phyloP scores from a whole-genome alignment of 2,113 vertebrate species.

The Chaetops frenatus region DNA sequence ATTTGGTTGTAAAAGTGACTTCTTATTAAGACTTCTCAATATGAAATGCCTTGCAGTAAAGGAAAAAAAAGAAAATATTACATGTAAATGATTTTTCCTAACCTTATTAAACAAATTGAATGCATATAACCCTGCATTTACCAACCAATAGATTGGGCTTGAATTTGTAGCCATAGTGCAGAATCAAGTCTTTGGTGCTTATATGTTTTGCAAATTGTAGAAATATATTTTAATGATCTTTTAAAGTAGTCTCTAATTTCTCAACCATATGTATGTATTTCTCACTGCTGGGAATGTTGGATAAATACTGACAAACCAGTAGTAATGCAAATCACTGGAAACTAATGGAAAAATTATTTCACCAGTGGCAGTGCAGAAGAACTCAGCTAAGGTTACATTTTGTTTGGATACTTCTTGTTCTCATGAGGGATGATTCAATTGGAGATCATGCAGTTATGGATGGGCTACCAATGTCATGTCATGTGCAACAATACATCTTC shows the following conservation, averaged over 20 bases:
- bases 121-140: neutral
- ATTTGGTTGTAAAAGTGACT: neutral
- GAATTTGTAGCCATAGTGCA: neutral
- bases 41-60: neutral
- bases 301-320: neutral
- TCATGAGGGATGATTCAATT: neutral
- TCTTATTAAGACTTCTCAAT: neutral
- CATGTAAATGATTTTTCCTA: neutral
- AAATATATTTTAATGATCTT: neutral
- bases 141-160: neutral
- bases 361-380: neutral
- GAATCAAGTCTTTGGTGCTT: neutral
- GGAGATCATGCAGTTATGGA: neutral
- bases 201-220: neutral
- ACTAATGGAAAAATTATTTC: neutral
- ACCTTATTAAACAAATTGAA: neutral
- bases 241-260: neutral
- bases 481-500: neutral
- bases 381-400: neutral
- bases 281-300: neutral
- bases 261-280: neutral
- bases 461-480: neutral
- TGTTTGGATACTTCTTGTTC: neutral
- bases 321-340: neutral
- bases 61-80: neutral